Base-by-base conservation (phyloP, 2,797 vertebrate genomes). In the Oreonectes daqikongensis region DNA sequence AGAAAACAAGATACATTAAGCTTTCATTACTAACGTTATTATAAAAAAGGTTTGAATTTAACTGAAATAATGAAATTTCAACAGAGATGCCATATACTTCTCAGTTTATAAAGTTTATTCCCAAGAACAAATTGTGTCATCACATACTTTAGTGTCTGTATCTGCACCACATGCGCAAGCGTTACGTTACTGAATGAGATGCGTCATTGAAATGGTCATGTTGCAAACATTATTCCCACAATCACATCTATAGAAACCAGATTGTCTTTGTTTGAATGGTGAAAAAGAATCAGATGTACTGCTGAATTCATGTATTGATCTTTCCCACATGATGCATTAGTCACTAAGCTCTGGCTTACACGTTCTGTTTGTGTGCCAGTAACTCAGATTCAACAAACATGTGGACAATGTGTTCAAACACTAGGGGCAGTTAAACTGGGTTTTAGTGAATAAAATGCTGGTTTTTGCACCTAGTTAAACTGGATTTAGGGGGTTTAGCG, bases 1-100 rank as follows among this genome's bases (percentile, higher is more conserved):
- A 83, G 80, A 77, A 53, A 11, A 75, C 66, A 28, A 85, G 28
- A 85, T 65, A 81, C 20, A 32, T 3, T 32, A 3, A 3, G 3
- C 6, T 32, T 42, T 12, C 12, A n/a, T n/a, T n/a, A n/a, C n/a
- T n/a, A 14, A 42, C 40, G 3, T 42, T 14, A 4, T 42, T 12
- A 14, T 42, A 11, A 14, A 42, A 42, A 12, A 42, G 10, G 3
- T 42, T 42, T 15, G n/a, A 35, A 42, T 10, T 15, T 42, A 3
- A 14, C 15, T 60, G 4, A 60, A 60, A 60, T 60, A 18, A 17
- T 5, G 30, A 63, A 52, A 18, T 18, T 26, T 1, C 20, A 30
- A 2, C 14, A 46, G 3, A 46, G 3, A 44, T 20, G 40, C n/a
- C 22, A 48, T 72, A 9, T 7, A 20, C 18, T 0, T 18, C 2